A percentile compares a stretch with the other conserved stretches of the same genome.
Conservation (phyloP, 1,140 invertebrate species). For the Procambarus virginalis region DNA sequence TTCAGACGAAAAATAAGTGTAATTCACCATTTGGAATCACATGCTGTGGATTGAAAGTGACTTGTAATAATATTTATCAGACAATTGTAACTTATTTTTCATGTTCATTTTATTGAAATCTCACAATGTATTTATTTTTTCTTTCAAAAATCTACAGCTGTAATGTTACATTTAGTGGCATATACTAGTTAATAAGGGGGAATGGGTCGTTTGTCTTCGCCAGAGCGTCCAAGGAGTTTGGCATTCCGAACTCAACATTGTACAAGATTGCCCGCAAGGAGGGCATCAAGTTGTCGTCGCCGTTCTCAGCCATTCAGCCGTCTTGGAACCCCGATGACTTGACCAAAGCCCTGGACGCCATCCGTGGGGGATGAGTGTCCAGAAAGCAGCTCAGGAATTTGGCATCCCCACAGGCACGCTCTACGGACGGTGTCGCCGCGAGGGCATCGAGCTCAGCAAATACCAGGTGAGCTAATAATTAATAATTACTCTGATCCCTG, state of each 20-base stretch:
- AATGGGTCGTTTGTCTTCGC: not conserved
- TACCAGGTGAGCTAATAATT: conserved; percentile 67
- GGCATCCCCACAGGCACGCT: conserved; percentile 90
- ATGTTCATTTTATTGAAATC: no score
- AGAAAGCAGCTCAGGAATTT: conserved; percentile 87
- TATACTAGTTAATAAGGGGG: not conserved
- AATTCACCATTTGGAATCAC: no score
- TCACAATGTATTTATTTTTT: no score
- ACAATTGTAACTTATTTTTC: no score
- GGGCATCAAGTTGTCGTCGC: conserved; percentile 88
- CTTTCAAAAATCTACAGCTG: no score
- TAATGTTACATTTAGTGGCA: no score
- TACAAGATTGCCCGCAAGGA: conserved; percentile 92
- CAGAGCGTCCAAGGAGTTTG: conserved; percentile 93
- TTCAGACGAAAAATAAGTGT: no score
- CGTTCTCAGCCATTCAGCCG: conserved; percentile 92
- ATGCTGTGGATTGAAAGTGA: no score
- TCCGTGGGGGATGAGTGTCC: conserved; percentile 87
- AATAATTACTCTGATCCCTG: no score
- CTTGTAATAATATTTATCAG: no score
- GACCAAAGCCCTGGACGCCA: conserved; percentile 85
- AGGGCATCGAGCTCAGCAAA: conserved; percentile 83
- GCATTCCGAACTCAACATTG: conserved; percentile 90
- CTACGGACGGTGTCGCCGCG: conserved; percentile 89
- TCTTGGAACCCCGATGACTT: conserved; percentile 89